Base-by-base conservation (phyloP, 2,113 vertebrate species). In the Muntiacus muntjak region DNA sequence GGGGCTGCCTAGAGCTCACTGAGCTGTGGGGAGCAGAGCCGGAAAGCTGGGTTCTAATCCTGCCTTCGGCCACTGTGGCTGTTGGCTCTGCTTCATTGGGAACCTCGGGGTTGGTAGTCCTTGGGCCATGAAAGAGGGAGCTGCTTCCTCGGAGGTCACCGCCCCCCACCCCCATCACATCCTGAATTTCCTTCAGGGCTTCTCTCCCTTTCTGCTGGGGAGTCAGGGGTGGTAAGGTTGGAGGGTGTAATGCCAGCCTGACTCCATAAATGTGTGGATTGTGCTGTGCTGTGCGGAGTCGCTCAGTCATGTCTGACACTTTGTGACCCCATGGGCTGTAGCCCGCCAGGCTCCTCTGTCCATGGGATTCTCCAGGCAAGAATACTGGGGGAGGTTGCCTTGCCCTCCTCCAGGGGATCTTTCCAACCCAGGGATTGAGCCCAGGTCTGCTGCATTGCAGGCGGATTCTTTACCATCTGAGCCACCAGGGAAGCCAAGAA, bases 1-100 rank as follows among this genome's bases (percentile, higher is more conserved):
- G 98, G 97, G 96, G 57, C 45, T 54, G 90, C 71, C 64, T 16
- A 8, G 60, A 64, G 76, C 74, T 16, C 1, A 1, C 95, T 76
- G 84, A 60, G 54, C 67, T 10, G 82, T 14, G 1, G 15, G 43
- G 40, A 45, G 47, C 50, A 71, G 91, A 93, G 57, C 85, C 94
- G 45, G 67, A 79, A 60, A 93, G 87, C 28, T 2, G 5, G 82
- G 92, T 87, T 93, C 95, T 88, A 45, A 67, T 88, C 74, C 54
- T 5, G 0, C 55, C 47, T 47, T 30, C 0, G 3, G 71, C 90
- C 67, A 6, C 45, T 1, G 55, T 6, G 79, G 45, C 82, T 36
- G 4, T 64, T 57, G 87, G 74, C 64, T 74, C 23, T 25, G 55
- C 87, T 52, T 43, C 4, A 40, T 1, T 7, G 40, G 57, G 21